Evolutionary conservation across 35 echinoderm and acorn worm genomes (phyloP).

Genomic region (Apostichopus californicus): DNA sequence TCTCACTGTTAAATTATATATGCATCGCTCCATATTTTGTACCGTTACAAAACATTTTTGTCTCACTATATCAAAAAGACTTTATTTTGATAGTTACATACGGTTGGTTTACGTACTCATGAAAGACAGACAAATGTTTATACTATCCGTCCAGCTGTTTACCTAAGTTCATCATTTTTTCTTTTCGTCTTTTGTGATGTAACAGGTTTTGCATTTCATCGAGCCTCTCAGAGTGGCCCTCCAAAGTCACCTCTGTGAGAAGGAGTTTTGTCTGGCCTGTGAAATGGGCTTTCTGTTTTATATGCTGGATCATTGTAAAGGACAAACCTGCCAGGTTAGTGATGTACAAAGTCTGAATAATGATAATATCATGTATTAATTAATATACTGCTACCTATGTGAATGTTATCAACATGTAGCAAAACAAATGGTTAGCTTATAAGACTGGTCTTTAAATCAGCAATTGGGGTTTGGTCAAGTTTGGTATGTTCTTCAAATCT

Average conservation of each 20-base stretch:
- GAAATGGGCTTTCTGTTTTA: conserved; percentile 97
- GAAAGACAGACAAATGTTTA: too few relatives aligned
- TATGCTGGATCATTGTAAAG: conserved; percentile 96
- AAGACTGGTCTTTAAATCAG: neutral
- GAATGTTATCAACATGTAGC: neutral
- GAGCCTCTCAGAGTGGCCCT: conserved; percentile 82
- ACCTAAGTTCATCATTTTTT: neutral
- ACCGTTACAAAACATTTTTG: too few relatives aligned
- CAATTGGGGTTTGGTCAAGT: too few relatives aligned
- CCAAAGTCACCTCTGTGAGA: conserved; percentile 85
- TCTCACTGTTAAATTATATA: too few relatives aligned
- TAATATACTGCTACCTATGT: too few relatives aligned
- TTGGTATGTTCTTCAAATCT: too few relatives aligned
- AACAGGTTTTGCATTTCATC: conserved; percentile 86
- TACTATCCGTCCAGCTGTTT: too few relatives aligned
- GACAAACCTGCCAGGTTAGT: conserved; percentile 95
- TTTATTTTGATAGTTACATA: too few relatives aligned
- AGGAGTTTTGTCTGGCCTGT: conserved; percentile 93
- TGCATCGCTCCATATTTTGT: too few relatives aligned
- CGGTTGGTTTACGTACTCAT: too few relatives aligned
- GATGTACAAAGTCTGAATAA: neutral
- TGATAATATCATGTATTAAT: too few relatives aligned
- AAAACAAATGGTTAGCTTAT: neutral
- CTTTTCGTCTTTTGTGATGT: neutral
- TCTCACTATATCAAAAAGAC: too few relatives aligned